Evolutionary conservation across 2,113 vertebrate genomes (phyloP).

Genomic region (Proterorhinus semilunaris): DNA sequence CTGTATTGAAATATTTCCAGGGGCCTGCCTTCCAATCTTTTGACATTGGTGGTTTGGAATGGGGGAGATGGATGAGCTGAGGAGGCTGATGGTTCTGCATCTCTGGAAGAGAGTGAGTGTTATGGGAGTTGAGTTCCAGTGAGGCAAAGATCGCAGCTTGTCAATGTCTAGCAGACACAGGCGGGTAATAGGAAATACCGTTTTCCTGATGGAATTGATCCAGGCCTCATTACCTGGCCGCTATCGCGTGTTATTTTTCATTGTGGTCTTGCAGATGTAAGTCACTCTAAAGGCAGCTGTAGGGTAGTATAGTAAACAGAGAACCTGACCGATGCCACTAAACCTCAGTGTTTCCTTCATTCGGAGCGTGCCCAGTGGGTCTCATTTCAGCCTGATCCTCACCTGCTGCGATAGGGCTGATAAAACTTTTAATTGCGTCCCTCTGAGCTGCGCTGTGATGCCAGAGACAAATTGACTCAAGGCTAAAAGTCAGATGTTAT

Average conservation of each 20-base stretch:
- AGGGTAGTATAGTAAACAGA: slow-evolving; percentile 39
- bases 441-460: slow-evolving; percentile 50
- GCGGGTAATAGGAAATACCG: too few species aligned
- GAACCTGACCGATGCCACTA: slow-evolving; percentile 33
- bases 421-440: slow-evolving; percentile 70
- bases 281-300: slow-evolving; percentile 31
- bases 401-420: slow-evolving; percentile 62
- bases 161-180: too few species aligned
- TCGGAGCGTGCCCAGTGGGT: slow-evolving; percentile 45
- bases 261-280: slow-evolving; percentile 23
- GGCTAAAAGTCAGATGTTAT: slow-evolving; percentile 63
- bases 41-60: too few species aligned
- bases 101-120: too few species aligned
- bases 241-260: not conserved
- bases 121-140: too few species aligned
- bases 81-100: too few species aligned
- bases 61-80: too few species aligned
- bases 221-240: too few species aligned
- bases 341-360: slow-evolving; percentile 7
- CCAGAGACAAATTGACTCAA: slow-evolving; percentile 64
- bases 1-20: too few species aligned
- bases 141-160: too few species aligned
- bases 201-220: too few species aligned
- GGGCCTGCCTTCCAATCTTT: too few species aligned
- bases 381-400: slow-evolving; percentile 51